Conservation (phyloP, 2,113 vertebrate species). For the Parotia lawesii region DNA sequence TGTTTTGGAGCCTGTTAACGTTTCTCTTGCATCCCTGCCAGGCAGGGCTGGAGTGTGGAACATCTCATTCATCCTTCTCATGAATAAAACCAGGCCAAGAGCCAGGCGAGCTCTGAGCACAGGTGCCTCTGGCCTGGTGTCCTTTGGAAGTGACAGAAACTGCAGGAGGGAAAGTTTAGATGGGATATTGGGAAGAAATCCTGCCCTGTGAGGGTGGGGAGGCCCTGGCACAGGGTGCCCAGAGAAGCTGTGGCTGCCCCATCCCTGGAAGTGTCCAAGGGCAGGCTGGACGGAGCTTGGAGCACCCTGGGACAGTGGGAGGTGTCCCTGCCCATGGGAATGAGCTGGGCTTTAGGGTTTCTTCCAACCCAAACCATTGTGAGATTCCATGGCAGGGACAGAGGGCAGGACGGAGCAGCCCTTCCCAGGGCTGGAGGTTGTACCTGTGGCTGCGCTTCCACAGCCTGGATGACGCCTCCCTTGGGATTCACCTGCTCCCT, state of each 20-base stretch:
- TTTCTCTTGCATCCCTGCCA: slow-evolving; percentile 18
- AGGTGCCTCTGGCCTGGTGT: background rate
- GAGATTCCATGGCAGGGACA: background rate
- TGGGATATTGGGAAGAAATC: background rate
- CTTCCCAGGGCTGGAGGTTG: background rate
- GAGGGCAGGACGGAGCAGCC: background rate
- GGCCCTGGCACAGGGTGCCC: background rate
- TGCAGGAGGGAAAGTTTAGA: background rate
- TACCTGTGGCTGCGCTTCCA: background rate
- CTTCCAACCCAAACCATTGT: accelerated
- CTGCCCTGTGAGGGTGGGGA: accelerated
- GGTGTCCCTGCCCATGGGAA: background rate
- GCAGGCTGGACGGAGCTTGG: accelerated
- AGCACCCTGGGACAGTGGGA: accelerated
- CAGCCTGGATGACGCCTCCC: background rate
- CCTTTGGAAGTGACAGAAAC: background rate
- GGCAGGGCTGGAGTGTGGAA: background rate
- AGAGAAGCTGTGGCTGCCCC: background rate
- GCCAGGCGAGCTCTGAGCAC: background rate
- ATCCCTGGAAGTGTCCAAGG: background rate
- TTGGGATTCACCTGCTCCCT: background rate
- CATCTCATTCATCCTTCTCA: slow-evolving; percentile 38
- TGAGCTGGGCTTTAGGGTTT: background rate
- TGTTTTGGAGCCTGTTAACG: background rate
- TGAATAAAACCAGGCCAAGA: background rate